A percentile compares a stretch with the other conserved stretches of the same genome.
phyloP scores from a whole-genome alignment of 2,888 invertebrate genomes.

The Aspidapion aeneum region DNA sequence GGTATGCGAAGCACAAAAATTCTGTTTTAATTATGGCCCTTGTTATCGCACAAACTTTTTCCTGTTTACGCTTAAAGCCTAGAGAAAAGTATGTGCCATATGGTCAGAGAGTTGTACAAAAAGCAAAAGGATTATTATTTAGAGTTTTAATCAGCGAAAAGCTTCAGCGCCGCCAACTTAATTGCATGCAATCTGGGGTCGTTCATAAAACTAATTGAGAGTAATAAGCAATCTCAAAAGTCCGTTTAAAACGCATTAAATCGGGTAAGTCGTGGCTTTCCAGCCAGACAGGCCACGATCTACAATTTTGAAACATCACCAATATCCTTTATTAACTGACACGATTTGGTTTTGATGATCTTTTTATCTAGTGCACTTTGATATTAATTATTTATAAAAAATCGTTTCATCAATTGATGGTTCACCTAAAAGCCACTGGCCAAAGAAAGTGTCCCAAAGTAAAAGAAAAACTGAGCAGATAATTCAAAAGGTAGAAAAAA shows the following conservation, averaged over 20 bases:
- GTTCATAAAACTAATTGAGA: conserved; percentile 45
- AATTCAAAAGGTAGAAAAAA: no score
- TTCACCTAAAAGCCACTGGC: no score
- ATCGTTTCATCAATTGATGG: no score
- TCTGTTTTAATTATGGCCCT: background rate
- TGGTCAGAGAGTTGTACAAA: conserved; percentile 4
- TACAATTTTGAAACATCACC: no score
- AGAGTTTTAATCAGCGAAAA: conserved; percentile 45
- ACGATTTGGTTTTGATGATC: no score
- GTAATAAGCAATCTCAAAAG: conserved; percentile 38
- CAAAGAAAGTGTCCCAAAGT: no score
- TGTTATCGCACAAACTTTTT: background rate
- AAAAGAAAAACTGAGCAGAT: no score
- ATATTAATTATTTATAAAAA: no score
- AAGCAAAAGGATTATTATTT: conserved; percentile 27
- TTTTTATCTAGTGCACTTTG: no score
- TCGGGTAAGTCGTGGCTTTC: background rate
- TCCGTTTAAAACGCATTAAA: conserved; percentile 4
- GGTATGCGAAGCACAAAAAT: no score
- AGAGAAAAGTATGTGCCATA: background rate
- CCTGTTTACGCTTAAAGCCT: background rate
- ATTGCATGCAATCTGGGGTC: conserved; percentile 44
- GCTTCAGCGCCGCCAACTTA: conserved; percentile 42
- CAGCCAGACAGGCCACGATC: no score
- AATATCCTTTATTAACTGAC: no score